A percentile compares a stretch with the other conserved stretches of the same genome.
Evolutionary conservation across 2,113 vertebrate species (phyloP).

Genomic region (Stictonetta naevosa): DNA sequence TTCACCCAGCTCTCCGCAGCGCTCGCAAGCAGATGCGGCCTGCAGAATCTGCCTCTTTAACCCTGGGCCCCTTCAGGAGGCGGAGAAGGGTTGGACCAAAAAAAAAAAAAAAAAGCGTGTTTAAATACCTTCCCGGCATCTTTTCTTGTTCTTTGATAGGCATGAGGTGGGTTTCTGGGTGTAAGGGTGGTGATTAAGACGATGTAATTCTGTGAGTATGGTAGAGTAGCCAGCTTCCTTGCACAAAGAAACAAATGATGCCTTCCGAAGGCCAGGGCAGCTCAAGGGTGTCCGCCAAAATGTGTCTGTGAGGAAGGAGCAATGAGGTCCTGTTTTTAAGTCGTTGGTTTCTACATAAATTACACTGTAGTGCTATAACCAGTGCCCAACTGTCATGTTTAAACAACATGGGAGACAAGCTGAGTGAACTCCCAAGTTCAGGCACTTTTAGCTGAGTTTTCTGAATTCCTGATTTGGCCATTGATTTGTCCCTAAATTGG

Average conservation of each 20-base stretch:
- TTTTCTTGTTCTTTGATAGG: accelerated
- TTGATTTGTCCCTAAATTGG: not conserved
- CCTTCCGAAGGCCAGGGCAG: not conserved
- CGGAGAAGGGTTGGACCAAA: not conserved
- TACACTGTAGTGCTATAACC: not conserved
- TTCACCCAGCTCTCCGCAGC: not conserved
- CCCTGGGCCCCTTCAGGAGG: not conserved
- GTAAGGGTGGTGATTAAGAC: not conserved
- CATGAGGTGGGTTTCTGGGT: not conserved
- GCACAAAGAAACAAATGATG: not conserved
- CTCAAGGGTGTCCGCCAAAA: not conserved
- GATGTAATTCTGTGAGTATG: not conserved
- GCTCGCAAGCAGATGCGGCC: not conserved
- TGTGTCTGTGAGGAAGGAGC: not conserved
- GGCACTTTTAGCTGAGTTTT: not conserved
- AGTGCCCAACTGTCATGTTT: not conserved
- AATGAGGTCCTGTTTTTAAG: not conserved
- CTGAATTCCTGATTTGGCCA: accelerated
- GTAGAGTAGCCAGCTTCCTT: not conserved
- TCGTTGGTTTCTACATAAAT: not conserved
- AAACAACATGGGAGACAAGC: not conserved
- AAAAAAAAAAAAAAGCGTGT: not conserved
- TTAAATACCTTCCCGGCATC: not conserved
- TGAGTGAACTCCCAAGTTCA: not conserved
- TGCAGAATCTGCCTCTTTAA: not conserved